Conservation (phyloP, 2,113 vertebrate species). For the Poecilia latipinna region DNA sequence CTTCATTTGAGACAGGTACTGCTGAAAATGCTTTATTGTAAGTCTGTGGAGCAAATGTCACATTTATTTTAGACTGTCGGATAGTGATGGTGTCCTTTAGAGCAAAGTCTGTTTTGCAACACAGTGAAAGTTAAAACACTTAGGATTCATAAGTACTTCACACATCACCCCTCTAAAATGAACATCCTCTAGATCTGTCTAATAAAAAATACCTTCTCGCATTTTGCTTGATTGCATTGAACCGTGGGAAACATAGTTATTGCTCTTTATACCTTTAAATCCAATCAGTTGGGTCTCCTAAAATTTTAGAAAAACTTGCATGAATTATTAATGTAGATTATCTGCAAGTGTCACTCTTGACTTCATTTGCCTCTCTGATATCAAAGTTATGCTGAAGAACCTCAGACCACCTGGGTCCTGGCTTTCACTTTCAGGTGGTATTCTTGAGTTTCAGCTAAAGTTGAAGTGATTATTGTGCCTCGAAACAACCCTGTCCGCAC, state of each 20-base stretch:
- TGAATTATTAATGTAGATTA: neutral
- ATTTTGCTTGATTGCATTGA: neutral
- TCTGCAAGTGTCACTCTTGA: conserved; percentile 17
- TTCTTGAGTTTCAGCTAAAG: conserved; percentile 61
- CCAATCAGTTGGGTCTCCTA: neutral
- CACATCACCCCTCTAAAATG: neutral
- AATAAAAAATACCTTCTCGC: too few species aligned
- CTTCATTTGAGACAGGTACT: too few species aligned
- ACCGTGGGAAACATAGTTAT: neutral
- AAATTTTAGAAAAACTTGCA: neutral
- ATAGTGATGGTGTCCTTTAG: neutral
- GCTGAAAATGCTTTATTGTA: neutral
- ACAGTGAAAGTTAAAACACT: neutral
- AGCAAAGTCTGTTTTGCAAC: neutral
- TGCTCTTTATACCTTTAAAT: neutral
- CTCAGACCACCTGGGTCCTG: conserved; percentile 57
- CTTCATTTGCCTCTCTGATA: conserved; percentile 10
- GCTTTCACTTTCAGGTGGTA: conserved; percentile 57
- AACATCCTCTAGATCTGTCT: neutral
- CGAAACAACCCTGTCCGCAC: conserved; percentile 68
- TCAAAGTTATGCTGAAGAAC: conserved; percentile 33
- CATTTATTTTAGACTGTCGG: neutral
- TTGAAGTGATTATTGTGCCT: conserved; percentile 77
- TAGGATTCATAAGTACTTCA: neutral
- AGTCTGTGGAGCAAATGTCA: neutral